These are phyloP conservation scores for Poeciliopsis turrubarensis DNA, from an alignment of 2,113 vertebrate species.

Conservation along the genomic window DNA sequence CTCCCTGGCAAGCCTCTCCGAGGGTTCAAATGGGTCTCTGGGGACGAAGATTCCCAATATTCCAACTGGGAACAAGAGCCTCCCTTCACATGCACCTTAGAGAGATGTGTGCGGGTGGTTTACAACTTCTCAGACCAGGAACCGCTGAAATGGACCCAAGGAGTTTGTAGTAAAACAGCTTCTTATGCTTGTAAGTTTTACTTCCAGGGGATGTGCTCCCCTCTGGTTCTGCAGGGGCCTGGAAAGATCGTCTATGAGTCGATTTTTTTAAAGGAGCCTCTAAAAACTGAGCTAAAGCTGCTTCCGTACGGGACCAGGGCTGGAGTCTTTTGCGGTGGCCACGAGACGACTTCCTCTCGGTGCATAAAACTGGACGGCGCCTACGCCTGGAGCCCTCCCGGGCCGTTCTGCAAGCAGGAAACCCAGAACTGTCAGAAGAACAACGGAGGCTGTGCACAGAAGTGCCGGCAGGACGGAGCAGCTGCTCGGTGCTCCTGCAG, in stretches of 20 bases:
- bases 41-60: constrained; percentile 56
- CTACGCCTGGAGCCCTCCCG: constrained; percentile 61
- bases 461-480: constrained; percentile 39
- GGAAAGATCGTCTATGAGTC: constrained; percentile 64
- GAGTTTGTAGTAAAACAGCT: constrained; percentile 42
- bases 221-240: constrained; percentile 55
- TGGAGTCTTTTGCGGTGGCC: constrained; percentile 46
- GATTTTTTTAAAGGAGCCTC: constrained; percentile 60
- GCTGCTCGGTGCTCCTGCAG: constrained; percentile 64
- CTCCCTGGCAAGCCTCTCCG: constrained; percentile 26
- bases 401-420: constrained; percentile 65
- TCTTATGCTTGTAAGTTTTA: constrained; percentile 76
- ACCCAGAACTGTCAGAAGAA: constrained; percentile 40
- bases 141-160: constrained; percentile 63
- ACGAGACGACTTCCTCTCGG: neutral
- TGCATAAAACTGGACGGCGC: neutral
- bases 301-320: constrained; percentile 72
- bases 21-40: constrained; percentile 77
- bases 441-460: constrained; percentile 76
- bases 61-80: constrained; percentile 78
- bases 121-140: constrained; percentile 17
- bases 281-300: constrained; percentile 36
- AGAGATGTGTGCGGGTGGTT: constrained; percentile 70
- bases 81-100: constrained; percentile 66
- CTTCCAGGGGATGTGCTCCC: constrained; percentile 76